phyloP scores from a whole-genome alignment of 2,797 vertebrate species.

The Clarias platycephalus region DNA sequence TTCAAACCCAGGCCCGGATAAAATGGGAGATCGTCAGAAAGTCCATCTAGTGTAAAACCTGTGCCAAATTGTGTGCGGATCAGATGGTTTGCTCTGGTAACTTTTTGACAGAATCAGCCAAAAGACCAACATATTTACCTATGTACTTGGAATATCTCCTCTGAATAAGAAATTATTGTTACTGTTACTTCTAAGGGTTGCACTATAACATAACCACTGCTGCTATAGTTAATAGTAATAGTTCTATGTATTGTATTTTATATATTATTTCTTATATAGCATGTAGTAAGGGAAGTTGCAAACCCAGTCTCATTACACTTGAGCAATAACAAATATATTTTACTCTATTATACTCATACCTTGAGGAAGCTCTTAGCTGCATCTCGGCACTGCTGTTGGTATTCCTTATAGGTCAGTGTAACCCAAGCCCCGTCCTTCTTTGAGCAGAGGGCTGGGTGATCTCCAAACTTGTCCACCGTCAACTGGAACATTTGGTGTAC shows the following conservation, averaged over 20 bases:
- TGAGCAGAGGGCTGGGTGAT: conserved; percentile 66
- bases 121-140: too few relatives aligned
- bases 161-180: not conserved
- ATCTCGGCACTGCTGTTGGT: conserved; percentile 70
- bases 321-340: not conserved
- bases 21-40: too few relatives aligned
- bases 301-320: too few relatives aligned
- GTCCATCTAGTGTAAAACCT: too few relatives aligned
- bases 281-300: not conserved
- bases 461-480: conserved; percentile 62
- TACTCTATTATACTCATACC: conserved; percentile 58
- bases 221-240: not conserved
- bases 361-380: conserved; percentile 81
- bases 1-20: too few relatives aligned
- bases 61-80: too few relatives aligned
- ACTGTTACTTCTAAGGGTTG: not conserved
- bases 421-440: conserved; percentile 66
- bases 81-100: too few relatives aligned
- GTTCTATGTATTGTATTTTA: not conserved
- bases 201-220: not conserved
- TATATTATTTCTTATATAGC: not conserved
- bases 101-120: too few relatives aligned
- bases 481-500: conserved; percentile 75
- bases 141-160: not conserved
- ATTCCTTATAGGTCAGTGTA: conserved; percentile 70